A percentile compares a stretch with the other conserved stretches of the same genome.
phyloP scores from a whole-genome alignment of 2,797 vertebrate species.

The Danio choprae region DNA sequence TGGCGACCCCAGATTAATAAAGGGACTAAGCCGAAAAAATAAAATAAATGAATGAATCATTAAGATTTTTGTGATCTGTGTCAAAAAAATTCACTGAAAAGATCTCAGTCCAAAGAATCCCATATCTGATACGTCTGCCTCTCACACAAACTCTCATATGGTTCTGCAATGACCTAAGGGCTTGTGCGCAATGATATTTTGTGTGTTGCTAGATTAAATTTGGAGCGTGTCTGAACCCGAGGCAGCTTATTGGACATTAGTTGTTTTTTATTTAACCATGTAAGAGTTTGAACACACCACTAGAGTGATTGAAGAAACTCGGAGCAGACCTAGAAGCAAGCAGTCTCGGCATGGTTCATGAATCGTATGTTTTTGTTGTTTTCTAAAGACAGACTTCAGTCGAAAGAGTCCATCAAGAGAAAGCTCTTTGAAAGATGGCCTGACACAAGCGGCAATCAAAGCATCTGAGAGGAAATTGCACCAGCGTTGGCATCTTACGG shows the following conservation, averaged over 20 bases:
- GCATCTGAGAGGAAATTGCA: constrained; percentile 43
- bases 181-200: not conserved
- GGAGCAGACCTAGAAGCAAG: not conserved
- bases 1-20: no score
- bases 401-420: not conserved
- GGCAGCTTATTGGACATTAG: not conserved
- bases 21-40: no score
- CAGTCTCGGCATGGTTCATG: not conserved
- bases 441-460: constrained; percentile 34
- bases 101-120: not conserved
- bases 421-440: constrained; percentile 23
- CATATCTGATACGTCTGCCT: not conserved
- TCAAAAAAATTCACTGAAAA: not conserved
- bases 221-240: not conserved
- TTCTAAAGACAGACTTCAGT: constrained; percentile 26
- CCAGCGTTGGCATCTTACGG: constrained; percentile 32
- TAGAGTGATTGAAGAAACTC: constrained; percentile 7
- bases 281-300: not conserved
- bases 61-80: not conserved
- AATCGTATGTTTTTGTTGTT: not conserved
- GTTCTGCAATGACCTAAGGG: not conserved
- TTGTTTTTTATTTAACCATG: constrained; percentile 14
- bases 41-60: no score
- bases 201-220: constrained; percentile 6
- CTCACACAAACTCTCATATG: not conserved